Evolutionary conservation across 2,888 invertebrate genomes (phyloP).

Genomic region (Nezara viridula): DNA sequence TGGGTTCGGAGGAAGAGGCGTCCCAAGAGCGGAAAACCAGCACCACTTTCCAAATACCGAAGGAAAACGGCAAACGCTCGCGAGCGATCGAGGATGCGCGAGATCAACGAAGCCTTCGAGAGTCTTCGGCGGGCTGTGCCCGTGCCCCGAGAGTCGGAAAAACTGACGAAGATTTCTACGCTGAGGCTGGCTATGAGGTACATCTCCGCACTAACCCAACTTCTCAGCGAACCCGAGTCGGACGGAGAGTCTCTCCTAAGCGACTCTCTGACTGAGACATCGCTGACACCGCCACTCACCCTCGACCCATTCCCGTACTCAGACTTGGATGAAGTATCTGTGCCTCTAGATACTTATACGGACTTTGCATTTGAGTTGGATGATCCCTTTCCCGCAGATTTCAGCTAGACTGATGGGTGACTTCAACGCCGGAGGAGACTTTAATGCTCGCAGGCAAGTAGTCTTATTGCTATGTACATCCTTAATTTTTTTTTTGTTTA

Average conservation of each 20-base stretch:
- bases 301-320: slow-evolving; percentile 60
- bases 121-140: slow-evolving; percentile 84
- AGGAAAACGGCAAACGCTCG: slow-evolving; percentile 92
- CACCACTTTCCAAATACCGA: slow-evolving; percentile 88
- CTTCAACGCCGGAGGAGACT: slow-evolving; percentile 52
- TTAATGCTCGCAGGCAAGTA: slow-evolving; percentile 19
- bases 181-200: slow-evolving; percentile 89
- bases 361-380: slow-evolving; percentile 63
- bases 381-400: slow-evolving; percentile 63
- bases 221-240: slow-evolving; percentile 71
- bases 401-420: slow-evolving; percentile 60
- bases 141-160: slow-evolving; percentile 74
- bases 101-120: slow-evolving; percentile 92
- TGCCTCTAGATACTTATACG: slow-evolving; percentile 62
- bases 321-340: slow-evolving; percentile 62
- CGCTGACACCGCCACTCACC: slow-evolving; percentile 64
- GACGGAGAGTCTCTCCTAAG: slow-evolving; percentile 68
- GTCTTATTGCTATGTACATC: not conserved
- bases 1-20: slow-evolving; percentile 68
- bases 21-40: slow-evolving; percentile 73
- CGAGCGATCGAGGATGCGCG: slow-evolving; percentile 88
- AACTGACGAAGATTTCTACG: slow-evolving; percentile 91
- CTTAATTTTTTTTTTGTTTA: not conserved
- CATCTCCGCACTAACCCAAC: slow-evolving; percentile 81
- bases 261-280: slow-evolving; percentile 66